Conservation (phyloP, 2,888 invertebrate species). For the Anthrax anthrax region DNA sequence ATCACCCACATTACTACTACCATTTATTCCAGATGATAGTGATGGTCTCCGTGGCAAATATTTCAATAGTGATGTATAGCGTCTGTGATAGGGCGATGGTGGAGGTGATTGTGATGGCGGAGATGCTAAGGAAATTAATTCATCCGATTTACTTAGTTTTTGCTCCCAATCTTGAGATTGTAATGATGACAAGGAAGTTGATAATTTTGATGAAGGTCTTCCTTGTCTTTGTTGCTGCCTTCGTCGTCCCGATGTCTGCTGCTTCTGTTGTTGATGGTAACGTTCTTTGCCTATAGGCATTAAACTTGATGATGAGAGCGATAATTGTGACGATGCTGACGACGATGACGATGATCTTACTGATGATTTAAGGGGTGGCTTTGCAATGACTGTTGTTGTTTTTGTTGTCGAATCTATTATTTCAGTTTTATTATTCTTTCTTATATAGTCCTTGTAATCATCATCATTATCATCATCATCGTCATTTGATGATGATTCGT, state of each 20-base stretch:
- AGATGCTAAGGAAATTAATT: neutral
- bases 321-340: no score
- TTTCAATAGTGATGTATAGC: neutral
- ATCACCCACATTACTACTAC: neutral
- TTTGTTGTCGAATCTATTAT: no score
- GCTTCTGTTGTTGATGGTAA: neutral
- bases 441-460: neutral
- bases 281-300: neutral
- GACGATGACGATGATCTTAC: neutral
- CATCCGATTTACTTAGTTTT: neutral
- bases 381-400: neutral
- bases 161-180: neutral
- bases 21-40: neutral
- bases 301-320: neutral
- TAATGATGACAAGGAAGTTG: neutral
- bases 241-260: neutral
- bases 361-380: neutral
- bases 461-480: neutral
- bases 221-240: neutral
- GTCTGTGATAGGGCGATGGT: neutral
- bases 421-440: neutral
- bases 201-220: neutral
- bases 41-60: neutral
- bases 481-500: no score
- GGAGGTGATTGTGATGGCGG: no score